These are phyloP conservation scores for Sebastolobus alascanus DNA, from an alignment of 2,797 vertebrate species.

Conservation along the genomic window DNA sequence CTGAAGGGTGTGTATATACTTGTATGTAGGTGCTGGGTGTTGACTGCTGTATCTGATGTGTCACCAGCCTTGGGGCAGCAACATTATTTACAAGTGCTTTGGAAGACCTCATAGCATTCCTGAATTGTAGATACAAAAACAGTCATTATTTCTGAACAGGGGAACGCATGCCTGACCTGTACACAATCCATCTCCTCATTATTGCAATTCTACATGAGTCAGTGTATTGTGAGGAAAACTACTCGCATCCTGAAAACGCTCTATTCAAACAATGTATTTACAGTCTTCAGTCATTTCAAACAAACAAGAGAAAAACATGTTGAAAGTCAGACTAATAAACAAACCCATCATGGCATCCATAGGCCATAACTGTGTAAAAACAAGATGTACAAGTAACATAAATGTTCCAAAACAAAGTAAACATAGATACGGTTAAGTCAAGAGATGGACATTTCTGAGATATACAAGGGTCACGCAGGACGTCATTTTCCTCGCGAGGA, in stretches of 20 bases:
- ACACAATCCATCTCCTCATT: slow-evolving; percentile 60
- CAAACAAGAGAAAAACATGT: slow-evolving; percentile 60
- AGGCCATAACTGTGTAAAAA: slow-evolving; percentile 47
- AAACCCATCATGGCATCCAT: slow-evolving; percentile 46
- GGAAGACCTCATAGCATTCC: slow-evolving; percentile 70
- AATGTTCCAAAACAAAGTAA: slow-evolving; percentile 73
- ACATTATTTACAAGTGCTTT: slow-evolving; percentile 73
- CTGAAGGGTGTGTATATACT: slow-evolving; percentile 15
- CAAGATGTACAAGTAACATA: slow-evolving; percentile 60
- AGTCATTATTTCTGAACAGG: slow-evolving; percentile 57
- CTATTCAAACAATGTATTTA: slow-evolving; percentile 58
- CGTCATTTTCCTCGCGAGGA: slow-evolving; percentile 52
- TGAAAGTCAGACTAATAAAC: slow-evolving; percentile 64
- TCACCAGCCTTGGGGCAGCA: slow-evolving; percentile 55
- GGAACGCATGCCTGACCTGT: slow-evolving; percentile 51
- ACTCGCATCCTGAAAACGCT: slow-evolving; percentile 36
- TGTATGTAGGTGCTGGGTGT: slow-evolving; percentile 18
- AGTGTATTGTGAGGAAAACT: slow-evolving; percentile 33
- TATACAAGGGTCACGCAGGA: slow-evolving; percentile 58
- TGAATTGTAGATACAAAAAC: slow-evolving; percentile 58
- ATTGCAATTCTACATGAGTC: slow-evolving; percentile 38
- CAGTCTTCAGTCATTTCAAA: slow-evolving; percentile 45
- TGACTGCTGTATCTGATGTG: slow-evolving; percentile 46
- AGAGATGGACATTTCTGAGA: slow-evolving; percentile 61
- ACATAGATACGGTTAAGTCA: slow-evolving; percentile 65